phyloP scores from a whole-genome alignment of 2,888 invertebrate species.

The Quadriops clusia region DNA sequence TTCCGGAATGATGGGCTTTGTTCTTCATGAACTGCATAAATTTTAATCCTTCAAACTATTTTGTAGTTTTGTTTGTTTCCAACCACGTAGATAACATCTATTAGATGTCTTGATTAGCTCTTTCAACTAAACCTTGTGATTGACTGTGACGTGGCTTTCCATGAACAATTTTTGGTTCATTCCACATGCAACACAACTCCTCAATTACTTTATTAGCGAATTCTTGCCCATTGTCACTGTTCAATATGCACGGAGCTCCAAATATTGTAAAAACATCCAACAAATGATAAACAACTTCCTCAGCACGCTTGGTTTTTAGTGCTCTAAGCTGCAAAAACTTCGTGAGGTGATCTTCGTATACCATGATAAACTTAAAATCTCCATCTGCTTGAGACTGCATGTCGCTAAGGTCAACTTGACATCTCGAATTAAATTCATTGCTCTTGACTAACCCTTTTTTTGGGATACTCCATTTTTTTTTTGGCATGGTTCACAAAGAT shows the following conservation, averaged over 20 bases:
- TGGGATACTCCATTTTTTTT: constrained; percentile 7
- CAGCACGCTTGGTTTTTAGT: constrained; percentile 4
- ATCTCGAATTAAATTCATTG: constrained; percentile 14
- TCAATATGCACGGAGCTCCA: constrained; percentile 9
- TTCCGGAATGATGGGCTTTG: constrained; percentile 11
- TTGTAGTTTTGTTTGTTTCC: constrained; percentile 9
- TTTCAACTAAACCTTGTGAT: constrained; percentile 4
- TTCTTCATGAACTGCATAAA: constrained; percentile 14
- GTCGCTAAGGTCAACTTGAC: constrained; percentile 28
- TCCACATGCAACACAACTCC: constrained; percentile 25
- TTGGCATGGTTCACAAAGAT: constrained; percentile 9
- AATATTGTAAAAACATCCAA: constrained; percentile 6
- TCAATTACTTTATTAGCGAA: constrained; percentile 23
- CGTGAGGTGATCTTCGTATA: constrained; percentile 16
- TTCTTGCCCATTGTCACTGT: constrained; percentile 27
- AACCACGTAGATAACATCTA: constrained; percentile 9
- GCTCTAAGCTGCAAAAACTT: constrained; percentile 6
- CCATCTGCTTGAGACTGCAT: constrained; percentile 24
- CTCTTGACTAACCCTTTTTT: constrained; percentile 7
- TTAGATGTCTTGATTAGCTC: constrained; percentile 3
- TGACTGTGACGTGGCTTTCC: constrained; percentile 27
- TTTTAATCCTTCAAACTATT: constrained; percentile 14
- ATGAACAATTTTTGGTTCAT: constrained; percentile 28
- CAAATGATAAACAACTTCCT: constrained; percentile 6
- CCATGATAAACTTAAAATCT: constrained; percentile 25